Conservation (phyloP, 2,888 invertebrate genomes). For the Eulithis testata region DNA sequence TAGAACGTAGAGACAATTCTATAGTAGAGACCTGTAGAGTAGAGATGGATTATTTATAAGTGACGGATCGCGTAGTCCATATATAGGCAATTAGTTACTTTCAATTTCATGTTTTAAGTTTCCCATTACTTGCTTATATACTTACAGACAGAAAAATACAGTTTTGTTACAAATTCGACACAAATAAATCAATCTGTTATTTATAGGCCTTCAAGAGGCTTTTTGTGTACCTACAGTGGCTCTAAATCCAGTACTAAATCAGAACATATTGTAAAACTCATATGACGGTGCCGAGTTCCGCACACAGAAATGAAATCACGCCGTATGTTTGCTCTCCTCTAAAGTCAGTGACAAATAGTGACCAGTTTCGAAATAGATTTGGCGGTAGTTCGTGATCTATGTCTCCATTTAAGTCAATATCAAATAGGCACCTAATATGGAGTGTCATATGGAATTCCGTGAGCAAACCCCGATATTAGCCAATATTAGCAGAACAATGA, state of each 20-base stretch:
- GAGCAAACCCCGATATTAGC: constrained; percentile 27
- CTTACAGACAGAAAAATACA: no score
- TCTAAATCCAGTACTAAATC: constrained; percentile 9
- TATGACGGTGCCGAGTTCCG: constrained; percentile 22
- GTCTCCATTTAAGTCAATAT: constrained; percentile 8
- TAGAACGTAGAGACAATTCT: no score
- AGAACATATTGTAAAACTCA: constrained; percentile 22
- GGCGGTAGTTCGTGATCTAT: constrained; percentile 10
- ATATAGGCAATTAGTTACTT: no score
- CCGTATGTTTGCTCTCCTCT: constrained; percentile 24
- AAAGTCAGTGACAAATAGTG: constrained; percentile 32
- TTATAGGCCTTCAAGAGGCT: neutral
- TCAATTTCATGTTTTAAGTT: neutral
- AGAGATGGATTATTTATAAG: no score
- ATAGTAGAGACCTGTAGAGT: no score
- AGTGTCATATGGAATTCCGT: constrained; percentile 22
- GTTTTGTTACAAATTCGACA: no score
- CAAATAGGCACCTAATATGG: no score
- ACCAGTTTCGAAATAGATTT: constrained; percentile 21
- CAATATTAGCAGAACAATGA: constrained; percentile 16
- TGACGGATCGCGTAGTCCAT: no score
- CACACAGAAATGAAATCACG: constrained; percentile 22
- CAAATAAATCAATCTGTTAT: neutral
- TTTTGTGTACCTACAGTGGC: neutral
- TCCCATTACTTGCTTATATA: no score